phyloP scores from a whole-genome alignment of 2,797 vertebrate species.

The Adrianichthys oophorus region DNA sequence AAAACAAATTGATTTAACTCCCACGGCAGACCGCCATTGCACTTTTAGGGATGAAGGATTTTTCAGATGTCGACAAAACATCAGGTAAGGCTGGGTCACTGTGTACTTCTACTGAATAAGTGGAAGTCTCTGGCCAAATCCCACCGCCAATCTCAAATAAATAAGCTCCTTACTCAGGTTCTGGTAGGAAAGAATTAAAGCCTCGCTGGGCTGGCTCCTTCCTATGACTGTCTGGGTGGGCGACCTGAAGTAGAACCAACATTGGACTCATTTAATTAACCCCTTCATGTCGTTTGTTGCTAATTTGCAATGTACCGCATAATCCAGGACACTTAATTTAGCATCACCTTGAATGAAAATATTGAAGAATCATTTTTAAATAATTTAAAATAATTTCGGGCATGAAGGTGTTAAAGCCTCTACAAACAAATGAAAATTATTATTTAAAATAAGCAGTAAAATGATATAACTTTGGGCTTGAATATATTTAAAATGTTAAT shows the following conservation, averaged over 20 bases:
- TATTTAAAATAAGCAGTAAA: too few relatives aligned
- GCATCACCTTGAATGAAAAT: too few relatives aligned
- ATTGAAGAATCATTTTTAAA: too few relatives aligned
- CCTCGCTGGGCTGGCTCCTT: conserved; percentile 8
- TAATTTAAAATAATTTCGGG: too few relatives aligned
- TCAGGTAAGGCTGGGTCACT: conserved; percentile 5
- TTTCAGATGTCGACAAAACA: neutral
- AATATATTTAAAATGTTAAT: too few relatives aligned
- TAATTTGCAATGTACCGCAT: too few relatives aligned
- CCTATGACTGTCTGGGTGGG: neutral
- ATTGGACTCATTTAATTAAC: conserved; percentile 3
- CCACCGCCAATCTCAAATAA: conserved; percentile 10
- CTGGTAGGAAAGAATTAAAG: conserved; percentile 12
- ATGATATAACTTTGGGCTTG: too few relatives aligned
- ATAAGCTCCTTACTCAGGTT: conserved; percentile 11
- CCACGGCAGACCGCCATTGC: too few relatives aligned
- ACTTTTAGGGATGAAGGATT: neutral
- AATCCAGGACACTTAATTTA: too few relatives aligned
- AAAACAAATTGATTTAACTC: too few relatives aligned
- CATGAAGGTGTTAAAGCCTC: too few relatives aligned
- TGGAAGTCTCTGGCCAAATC: conserved; percentile 12
- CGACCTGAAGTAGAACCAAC: neutral
- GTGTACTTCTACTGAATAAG: neutral
- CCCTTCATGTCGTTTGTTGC: neutral
- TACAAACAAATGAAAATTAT: too few relatives aligned